Evolutionary conservation across 2,113 vertebrate species (phyloP), one percentile per base, ranked within the genome.

Genomic region (Eupsittula cactorum): DNA sequence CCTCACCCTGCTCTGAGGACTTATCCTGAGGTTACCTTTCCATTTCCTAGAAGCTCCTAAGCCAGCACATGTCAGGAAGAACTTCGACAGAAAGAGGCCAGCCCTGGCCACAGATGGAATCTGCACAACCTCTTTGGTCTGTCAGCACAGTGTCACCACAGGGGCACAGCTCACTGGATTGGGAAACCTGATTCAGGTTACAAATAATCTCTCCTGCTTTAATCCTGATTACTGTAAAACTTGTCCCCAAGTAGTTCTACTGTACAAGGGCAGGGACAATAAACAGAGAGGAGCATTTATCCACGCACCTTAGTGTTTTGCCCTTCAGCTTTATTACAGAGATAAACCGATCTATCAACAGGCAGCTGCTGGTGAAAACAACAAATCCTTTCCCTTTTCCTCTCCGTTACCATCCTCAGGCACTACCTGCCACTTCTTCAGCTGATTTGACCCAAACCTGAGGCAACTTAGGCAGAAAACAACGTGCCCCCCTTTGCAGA

Each of bases 151-250:
- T 35, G 75, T 9, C 35, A 47, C 57, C 67, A 33, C 2, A 35
- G 57, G 50, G 8, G 13, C n/a, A 75, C 46, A 74, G 62, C 21
- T 71, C 44, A 21, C 39, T 46, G 67, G 28, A 39, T 0, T 35
- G 44, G 47, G 71, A 96, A 93, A 80, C 35, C 39, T 25, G 57
- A 85, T 55, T 50, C 44, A 64, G 70, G 39, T 76, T 60, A 82
- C 59, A 50, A 85, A 82, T 68, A 63, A 83, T 35, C 63, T 86
- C 80, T 69, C n/a, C 64, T 81, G 2, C 68, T 80, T 86, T 37
- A 91, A 70, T 21, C 18, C 59, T 3, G 13, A 70, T 59, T 86
- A 79, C 16, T 15, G 50, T 37, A 31, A 5, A 62, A 37, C 44
- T 86, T 59, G n/a, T 75, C 49, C 68, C 24, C 46, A 91, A 33